Base-by-base conservation (phyloP, 2,888 invertebrate genomes). In the Salticus scenicus region DNA sequence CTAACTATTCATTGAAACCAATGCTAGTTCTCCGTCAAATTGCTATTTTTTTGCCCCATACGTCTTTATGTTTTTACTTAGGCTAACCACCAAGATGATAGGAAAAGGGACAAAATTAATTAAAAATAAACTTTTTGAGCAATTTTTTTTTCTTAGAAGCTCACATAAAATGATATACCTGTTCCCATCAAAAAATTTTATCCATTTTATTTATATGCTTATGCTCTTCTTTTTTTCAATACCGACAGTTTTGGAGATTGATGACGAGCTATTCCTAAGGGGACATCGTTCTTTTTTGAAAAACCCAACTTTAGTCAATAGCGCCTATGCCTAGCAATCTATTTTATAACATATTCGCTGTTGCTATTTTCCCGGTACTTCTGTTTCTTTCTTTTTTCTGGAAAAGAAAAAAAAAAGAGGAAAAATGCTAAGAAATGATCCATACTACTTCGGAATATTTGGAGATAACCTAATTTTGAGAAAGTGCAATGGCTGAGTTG, bases 301-400 rank as follows among this genome's bases (percentile, higher is more conserved):
- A 37, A 67, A 51, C 42, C 63, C 41, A 8, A 41, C 72, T 14
- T 10, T 10, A 84, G 83, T 84, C 83, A 77, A 77, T 77, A 67
- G 83, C 73, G 76, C 83, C 72, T 57, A 73, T 77, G 72, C 83
- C 42, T 41, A 24, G 72, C 83, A 77, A 84, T 84, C 77, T 84
- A 84, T 84, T 84, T 84, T 84, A 84, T 77, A 84, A 84, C 71
- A 78, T 84, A 77, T 75, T 73, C 78, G 24, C 57, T 7, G 57
- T 57, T 5, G 2, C 5, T 57, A 17, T 37, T 10, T 37, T 37
- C 37, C 37, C 37, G 10, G 37, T 37, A 37, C 4, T 37, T 37
- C 10, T 37, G 37, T 37, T 37, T 37, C 37, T 37, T 37, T 7
- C 37, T 37, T 37, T 10, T 10, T 37, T 4, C 37, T 37, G 10